phyloP scores from a whole-genome alignment of 2,113 vertebrate species.

The Psilopsiagon aurifrons region DNA sequence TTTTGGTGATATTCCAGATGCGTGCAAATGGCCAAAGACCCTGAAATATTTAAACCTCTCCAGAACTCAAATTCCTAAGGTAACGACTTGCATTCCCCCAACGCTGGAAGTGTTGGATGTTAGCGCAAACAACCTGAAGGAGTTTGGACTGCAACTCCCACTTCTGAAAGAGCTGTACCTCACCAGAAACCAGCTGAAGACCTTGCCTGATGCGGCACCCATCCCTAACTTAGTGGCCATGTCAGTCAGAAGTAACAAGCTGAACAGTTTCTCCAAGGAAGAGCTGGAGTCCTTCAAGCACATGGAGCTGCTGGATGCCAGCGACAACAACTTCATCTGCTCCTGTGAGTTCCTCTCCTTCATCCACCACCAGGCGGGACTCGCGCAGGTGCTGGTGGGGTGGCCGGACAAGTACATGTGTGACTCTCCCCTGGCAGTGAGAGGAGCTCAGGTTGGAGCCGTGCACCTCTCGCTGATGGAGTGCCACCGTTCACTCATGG shows the following conservation, averaged over 20 bases:
- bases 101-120: conserved; percentile 84
- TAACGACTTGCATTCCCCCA: conserved; percentile 77
- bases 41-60: conserved; percentile 86
- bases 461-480: conserved; percentile 68
- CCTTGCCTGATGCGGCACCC: conserved; percentile 69
- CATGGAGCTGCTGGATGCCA: conserved; percentile 77
- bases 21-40: conserved; percentile 73
- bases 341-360: conserved; percentile 86
- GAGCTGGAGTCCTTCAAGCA: conserved; percentile 73
- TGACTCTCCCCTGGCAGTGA: conserved; percentile 79
- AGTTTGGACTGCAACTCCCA: conserved; percentile 73
- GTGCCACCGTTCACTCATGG: conserved; percentile 77
- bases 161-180: conserved; percentile 83
- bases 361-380: neutral
- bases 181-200: conserved; percentile 82
- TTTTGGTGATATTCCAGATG: conserved; percentile 75
- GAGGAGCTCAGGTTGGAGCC: conserved; percentile 53
- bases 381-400: conserved; percentile 57
- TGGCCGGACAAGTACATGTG: conserved; percentile 79
- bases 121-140: conserved; percentile 80
- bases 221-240: conserved; percentile 76
- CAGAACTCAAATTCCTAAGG: conserved; percentile 64
- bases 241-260: conserved; percentile 77
- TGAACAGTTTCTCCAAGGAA: conserved; percentile 74
- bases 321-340: conserved; percentile 85